Percentiles rank a stretch among this genome's conserved stretches.
Conservation (phyloP, 2,113 vertebrate genomes). For the Phyllopteryx taeniolatus region DNA sequence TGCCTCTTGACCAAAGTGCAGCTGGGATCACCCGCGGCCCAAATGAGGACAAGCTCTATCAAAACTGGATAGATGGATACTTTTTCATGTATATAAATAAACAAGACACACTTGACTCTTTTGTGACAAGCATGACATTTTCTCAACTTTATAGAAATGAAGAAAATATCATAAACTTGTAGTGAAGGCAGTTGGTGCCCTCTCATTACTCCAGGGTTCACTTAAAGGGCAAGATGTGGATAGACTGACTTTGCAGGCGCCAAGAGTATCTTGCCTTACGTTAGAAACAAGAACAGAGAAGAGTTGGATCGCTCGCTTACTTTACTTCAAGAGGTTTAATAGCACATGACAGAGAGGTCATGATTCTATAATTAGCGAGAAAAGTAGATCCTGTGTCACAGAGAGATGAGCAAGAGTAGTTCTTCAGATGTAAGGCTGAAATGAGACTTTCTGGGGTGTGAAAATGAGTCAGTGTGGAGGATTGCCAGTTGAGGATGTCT, state of each 20-base stretch:
- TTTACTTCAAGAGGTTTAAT: conserved; percentile 31
- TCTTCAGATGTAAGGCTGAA: background rate
- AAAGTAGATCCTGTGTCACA: conserved; percentile 22
- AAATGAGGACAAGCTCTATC: background rate
- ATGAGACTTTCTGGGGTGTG: background rate
- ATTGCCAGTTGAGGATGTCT: background rate
- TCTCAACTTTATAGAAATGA: background rate
- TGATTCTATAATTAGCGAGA: conserved; percentile 61
- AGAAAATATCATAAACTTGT: background rate
- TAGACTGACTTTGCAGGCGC: conserved; percentile 37
- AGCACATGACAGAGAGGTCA: conserved; percentile 65
- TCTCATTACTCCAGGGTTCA: conserved; percentile 1
- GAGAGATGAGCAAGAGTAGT: conserved; percentile 5
- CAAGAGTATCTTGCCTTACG: conserved; percentile 58
- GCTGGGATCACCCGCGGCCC: background rate
- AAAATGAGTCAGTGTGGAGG: background rate
- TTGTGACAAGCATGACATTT: background rate
- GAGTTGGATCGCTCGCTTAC: conserved; percentile 8
- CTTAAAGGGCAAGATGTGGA: conserved; percentile 58
- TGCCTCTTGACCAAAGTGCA: background rate
- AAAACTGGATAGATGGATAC: background rate
- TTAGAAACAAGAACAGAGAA: conserved; percentile 24
- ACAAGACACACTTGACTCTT: background rate
- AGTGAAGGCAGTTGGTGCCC: conserved; percentile 5
- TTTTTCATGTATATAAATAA: background rate